Evolutionary conservation across 2,797 vertebrate genomes (phyloP).

Genomic region (Knipowitschia caucasica): DNA sequence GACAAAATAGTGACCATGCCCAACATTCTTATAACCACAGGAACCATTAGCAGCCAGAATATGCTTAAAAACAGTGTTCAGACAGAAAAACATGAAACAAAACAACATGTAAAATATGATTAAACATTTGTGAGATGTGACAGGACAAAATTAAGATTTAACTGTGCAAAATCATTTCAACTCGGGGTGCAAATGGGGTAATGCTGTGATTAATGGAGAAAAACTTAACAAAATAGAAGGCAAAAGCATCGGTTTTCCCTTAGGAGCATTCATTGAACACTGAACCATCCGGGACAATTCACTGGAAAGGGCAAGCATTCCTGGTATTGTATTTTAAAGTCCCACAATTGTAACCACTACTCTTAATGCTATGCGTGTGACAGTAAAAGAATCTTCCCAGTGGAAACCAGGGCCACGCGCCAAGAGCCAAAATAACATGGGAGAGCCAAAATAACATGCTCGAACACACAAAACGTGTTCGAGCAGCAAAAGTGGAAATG

Average conservation of each 20-base stretch:
- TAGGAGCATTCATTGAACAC: slow-evolving; percentile 11
- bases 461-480: slow-evolving; percentile 12
- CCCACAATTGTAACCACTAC: slow-evolving; percentile 31
- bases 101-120: slow-evolving; percentile 6
- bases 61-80: neutral
- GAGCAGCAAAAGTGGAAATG: slow-evolving; percentile 2
- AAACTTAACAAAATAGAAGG: neutral
- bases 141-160: neutral
- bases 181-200: neutral
- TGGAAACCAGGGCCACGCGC: slow-evolving; percentile 48
- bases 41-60: neutral
- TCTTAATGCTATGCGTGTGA: slow-evolving; percentile 43
- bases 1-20: slow-evolving; percentile 32
- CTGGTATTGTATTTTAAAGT: slow-evolving; percentile 26
- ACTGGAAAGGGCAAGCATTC: slow-evolving; percentile 33
- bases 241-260: slow-evolving; percentile 4
- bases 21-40: slow-evolving; percentile 30
- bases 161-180: slow-evolving; percentile 1
- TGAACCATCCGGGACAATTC: neutral
- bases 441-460: slow-evolving; percentile 26
- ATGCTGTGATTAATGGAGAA: slow-evolving; percentile 1
- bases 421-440: slow-evolving; percentile 52
- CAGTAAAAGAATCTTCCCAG: slow-evolving; percentile 31
- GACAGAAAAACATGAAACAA: slow-evolving; percentile 17
- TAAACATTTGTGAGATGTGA: slow-evolving; percentile 5